Evolutionary conservation across 2,888 invertebrate genomes (phyloP), one percentile per base, ranked within the genome.

Genomic region (Cataglyphis altisquamis): DNA sequence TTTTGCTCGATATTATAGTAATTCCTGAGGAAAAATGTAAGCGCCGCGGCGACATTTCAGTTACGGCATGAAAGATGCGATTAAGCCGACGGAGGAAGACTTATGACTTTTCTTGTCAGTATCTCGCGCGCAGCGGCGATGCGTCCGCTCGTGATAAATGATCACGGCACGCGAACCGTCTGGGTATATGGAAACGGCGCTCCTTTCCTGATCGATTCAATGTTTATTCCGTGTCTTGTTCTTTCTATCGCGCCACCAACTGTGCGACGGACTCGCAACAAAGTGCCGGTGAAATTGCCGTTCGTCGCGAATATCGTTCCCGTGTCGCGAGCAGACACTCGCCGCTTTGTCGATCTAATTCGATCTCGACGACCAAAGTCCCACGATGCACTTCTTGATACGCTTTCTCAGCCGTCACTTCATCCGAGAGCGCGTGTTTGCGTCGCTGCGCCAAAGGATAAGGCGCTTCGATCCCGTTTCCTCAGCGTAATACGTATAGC

Each of bases 51-150:
- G 15, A 21, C 57, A 32, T 62, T 70, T 78, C 78, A 18, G 32
- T 41, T 21, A 41, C 18, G 32, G 60, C 25, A 25, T 45, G 78
- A 60, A 72, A 48, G 45, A 70, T 36, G 18, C 78, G 78, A 80
- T 80, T 80, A 80, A 78, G 25, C 78, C 78, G 45, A 70, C 12
- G 78, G 70, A 60, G 21, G 70, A 78, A 78, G 78, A 80, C 78
- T 80, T 80, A 80, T 80, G 78, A 72, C 60, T 72, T 70, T 62
- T 80, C 78, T 80, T 48, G 78, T 62, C 78, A 4, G 78, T 48
- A 25, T 80, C 45, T 70, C 70, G 39, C 60, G 62, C 57, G 60
- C 63, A 45, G 57, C 15, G 45, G 25, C 25, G 21, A 39, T 52
- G 52, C 18, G 36, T 36, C 36, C 36, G 9, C 36, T 32, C 21